Base-by-base conservation (phyloP, 1,140 invertebrate genomes). In the Drosophila erecta region DNA sequence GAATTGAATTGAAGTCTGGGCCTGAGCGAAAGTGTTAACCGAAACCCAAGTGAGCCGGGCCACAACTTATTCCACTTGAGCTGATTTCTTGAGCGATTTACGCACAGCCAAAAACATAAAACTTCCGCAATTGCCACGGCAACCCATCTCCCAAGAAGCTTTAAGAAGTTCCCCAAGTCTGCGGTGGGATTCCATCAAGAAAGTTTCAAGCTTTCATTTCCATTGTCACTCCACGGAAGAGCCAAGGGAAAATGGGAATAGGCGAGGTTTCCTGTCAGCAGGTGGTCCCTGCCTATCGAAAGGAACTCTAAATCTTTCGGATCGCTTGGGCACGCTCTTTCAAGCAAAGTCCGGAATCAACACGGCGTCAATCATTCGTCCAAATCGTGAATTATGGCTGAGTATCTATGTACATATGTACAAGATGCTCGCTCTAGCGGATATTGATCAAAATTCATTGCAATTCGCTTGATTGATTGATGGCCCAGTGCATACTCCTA, bases 51-150 rank as follows among this genome's bases (percentile, higher is more conserved):
- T 61, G 46, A 76, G 81, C 62, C 75, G 35, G 66, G 77, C 83
- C 83, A 77, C 83, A 89, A 89, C 84, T 89, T 89, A 89, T 84
- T 89, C 84, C 84, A 89, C 84, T 89, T 89, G 72, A 89, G 76
- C 55, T 87, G 83, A 83, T 86, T 86, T 79, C 81, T 87, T 86
- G 83, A 83, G 75, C 83, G 83, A 86, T 86, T 86, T 86, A 86
- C 83, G 83, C 79, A 87, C 81, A 87, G 75, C 60, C 75, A 87
- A 87, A 87, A 86, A 87, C 81, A 87, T 79, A 87, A 86, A 87
- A 86, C 83, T 86, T 86, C 70, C 83, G 83, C 78, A 86, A 81
- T 87, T 87, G 75, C 83, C 47, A 1, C 4, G 53, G 24, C 49
- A 62, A 62, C 51, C 49, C 43, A 22, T 27, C 17, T 40, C 33